These are phyloP conservation scores for Galerucella pusilla DNA, from an alignment of 2,888 invertebrate genomes.

Conservation along the genomic window DNA sequence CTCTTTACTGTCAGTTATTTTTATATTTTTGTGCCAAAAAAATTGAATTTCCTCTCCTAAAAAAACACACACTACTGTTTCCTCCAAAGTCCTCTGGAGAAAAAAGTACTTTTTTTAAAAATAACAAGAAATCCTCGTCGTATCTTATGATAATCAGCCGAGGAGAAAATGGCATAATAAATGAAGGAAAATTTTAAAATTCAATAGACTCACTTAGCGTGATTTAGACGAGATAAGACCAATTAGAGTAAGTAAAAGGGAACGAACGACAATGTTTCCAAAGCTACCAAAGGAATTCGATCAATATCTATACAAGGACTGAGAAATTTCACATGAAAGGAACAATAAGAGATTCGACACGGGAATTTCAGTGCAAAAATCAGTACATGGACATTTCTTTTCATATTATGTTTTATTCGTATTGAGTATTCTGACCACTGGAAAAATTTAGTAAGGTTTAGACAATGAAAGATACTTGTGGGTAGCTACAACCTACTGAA, in stretches of 20 bases:
- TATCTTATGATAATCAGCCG: slow-evolving; percentile 40
- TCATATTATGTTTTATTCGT: too few species aligned
- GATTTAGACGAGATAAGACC: slow-evolving; percentile 41
- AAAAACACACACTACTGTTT: slow-evolving; percentile 6
- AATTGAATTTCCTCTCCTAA: not conserved
- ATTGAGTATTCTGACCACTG: too few species aligned
- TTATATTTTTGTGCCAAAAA: not conserved
- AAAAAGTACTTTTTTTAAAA: slow-evolving; percentile 11
- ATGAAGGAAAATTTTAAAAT: slow-evolving; percentile 41
- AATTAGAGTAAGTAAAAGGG: slow-evolving; percentile 38
- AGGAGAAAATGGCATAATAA: slow-evolving; percentile 42
- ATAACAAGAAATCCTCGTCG: slow-evolving; percentile 23
- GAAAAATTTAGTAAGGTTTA: too few species aligned
- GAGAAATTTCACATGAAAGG: not conserved
- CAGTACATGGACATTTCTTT: not conserved
- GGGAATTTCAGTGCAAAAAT: not conserved
- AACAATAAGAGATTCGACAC: not conserved
- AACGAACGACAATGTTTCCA: slow-evolving; percentile 35
- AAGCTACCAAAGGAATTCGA: slow-evolving; percentile 19
- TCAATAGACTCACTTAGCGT: slow-evolving; percentile 43
- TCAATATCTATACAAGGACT: slow-evolving; percentile 4
- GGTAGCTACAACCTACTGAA: too few species aligned
- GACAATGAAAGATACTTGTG: too few species aligned
- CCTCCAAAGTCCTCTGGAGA: not conserved
- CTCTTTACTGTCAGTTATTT: not conserved